Base-by-base conservation (phyloP, 2,797 vertebrate genomes). In the Labeo calbasu region DNA sequence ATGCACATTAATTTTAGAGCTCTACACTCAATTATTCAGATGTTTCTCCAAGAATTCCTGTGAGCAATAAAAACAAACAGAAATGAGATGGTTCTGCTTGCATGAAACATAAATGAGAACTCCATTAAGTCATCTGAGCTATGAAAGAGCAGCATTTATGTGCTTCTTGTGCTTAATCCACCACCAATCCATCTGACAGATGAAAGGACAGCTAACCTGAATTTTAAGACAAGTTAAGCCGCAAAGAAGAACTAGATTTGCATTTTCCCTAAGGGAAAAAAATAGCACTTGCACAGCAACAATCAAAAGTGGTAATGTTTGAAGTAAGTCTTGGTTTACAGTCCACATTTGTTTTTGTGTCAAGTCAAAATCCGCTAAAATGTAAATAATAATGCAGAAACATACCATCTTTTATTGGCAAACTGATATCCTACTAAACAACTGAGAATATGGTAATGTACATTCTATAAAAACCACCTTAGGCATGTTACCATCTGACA, bases 181-280 rank as follows among this genome's bases (percentile, higher is more conserved):
- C 57, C 59, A 53, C 14, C 59, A 65, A 63, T 23, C 12, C 43
- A 75, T 36, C 32, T 76, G 72, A 53, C 32, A 77, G 61, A 76
- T 82, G n/a, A 82, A 82, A 43, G n/a, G 10, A 19, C 59, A 76
- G 81, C 48, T 53, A 55, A 40, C 23, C 11, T 68, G 48, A 36
- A 83, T 40, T 82, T 82, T 76, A 63, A 82, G 59, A 73, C 57
- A 63, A 28, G 21, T 73, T 51, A 82, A 82, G 70, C 72, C 21
- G 61, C 50, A 76, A 73, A 36, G 3, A 71, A 81, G 61, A 43
- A 40, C 61, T 69, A 57, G 32, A 68, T 83, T 76, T 55, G 50
- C 50, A 57, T 77, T 69, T 77, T 77, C 11, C 61, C 21, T 4
- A 25, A 57, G 73, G 61, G 73, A 50, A 69, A 11, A 15, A 10